Evolutionary conservation across 2,888 invertebrate genomes (phyloP), one percentile per base, ranked within the genome.

Genomic region (Brachylomia viminalis): DNA sequence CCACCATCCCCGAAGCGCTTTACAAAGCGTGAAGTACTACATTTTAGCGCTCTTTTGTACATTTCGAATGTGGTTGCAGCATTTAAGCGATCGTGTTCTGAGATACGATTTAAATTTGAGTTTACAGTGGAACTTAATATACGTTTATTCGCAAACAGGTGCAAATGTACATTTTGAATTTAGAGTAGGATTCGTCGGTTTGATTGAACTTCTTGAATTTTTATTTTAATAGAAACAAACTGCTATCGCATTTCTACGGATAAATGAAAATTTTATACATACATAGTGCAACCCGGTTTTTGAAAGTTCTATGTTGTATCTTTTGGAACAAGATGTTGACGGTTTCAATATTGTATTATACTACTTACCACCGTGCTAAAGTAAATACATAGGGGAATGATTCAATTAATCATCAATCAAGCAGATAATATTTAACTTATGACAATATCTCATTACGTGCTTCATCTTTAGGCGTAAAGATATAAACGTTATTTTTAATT

Each of bases 21-120:
- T 72, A 66, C 72, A 72, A 74, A 81, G 65, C 75, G 30, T 75
- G 72, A 79, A 81, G 70, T 72, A 64, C 47, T 62, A 49, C 81
- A 78, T 81, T 86, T 77, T 72, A 77, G 72, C 82, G 66, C 74
- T 70, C 66, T 66, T 74, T 79, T 76, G 79, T 79, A 58, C 58
- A 72, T 59, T 83, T 71, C 20, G 15, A 73, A 78, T 69, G 73
- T 61, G 64, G 59, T 69, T 67, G 56, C 27, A 67, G 47, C 33
- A 72, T 70, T 82, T 72, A 61, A 59, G 45, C 30, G 23, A 45
- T 58, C 49, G 23, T 30, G 49, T 76, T 64, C 68, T n/a, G 49
- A 38, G 62, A 67, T 59, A 65, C 42, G 42, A 30, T 64, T 79
- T 80, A 45, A 72, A 80, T 77, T 56, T 45, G 8, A n/a, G n/a